A percentile compares a stretch with the other conserved stretches of the same genome.
Conservation (phyloP, 1,140 invertebrate species). For the Scaptodrosophila lebanonensis region DNA sequence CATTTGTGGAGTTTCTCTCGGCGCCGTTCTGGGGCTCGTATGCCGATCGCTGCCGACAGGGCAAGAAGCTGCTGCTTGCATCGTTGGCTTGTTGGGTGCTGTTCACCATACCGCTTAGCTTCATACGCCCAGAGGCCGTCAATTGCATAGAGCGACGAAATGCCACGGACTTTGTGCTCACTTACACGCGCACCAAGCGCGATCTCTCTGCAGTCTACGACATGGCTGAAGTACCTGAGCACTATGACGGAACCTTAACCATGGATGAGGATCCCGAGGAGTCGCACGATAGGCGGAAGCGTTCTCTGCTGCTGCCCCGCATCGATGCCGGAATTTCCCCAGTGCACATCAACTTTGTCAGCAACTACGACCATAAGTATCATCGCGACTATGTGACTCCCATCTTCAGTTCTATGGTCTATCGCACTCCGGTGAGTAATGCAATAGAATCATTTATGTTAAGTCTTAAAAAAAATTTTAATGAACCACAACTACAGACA, state of each 20-base stretch:
- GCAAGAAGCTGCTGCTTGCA: slow-evolving; percentile 91
- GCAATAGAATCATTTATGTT: no score
- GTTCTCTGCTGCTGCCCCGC: slow-evolving; percentile 56
- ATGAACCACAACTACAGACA: no score
- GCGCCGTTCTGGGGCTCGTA: slow-evolving; percentile 98
- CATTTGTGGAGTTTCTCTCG: slow-evolving; percentile 98
- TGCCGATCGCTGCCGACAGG: slow-evolving; percentile 93
- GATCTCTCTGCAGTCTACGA: slow-evolving; percentile 59
- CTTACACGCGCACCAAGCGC: slow-evolving; percentile 63
- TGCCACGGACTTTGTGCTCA: slow-evolving; percentile 78
- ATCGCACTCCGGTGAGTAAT: slow-evolving; percentile 80
- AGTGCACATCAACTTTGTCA: slow-evolving; percentile 85
- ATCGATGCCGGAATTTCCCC: slow-evolving; percentile 84
- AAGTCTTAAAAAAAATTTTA: no score
- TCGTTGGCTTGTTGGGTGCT: slow-evolving; percentile 96
- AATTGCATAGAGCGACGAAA: slow-evolving; percentile 90
- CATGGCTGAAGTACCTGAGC: slow-evolving; percentile 12
- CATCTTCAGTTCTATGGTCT: slow-evolving; percentile 95
- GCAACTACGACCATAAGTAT: slow-evolving; percentile 88
- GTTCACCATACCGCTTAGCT: slow-evolving; percentile 96
- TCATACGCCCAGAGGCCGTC: slow-evolving; percentile 94
- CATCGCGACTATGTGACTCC: slow-evolving; percentile 92
- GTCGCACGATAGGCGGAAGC: slow-evolving; percentile 54
- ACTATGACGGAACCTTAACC: slow-evolving; percentile 18
- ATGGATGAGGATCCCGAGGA: slow-evolving; percentile 38